Evolutionary conservation across 2,797 vertebrate genomes (phyloP), one percentile per base, ranked within the genome.

Genomic region (Ispidina picta): DNA sequence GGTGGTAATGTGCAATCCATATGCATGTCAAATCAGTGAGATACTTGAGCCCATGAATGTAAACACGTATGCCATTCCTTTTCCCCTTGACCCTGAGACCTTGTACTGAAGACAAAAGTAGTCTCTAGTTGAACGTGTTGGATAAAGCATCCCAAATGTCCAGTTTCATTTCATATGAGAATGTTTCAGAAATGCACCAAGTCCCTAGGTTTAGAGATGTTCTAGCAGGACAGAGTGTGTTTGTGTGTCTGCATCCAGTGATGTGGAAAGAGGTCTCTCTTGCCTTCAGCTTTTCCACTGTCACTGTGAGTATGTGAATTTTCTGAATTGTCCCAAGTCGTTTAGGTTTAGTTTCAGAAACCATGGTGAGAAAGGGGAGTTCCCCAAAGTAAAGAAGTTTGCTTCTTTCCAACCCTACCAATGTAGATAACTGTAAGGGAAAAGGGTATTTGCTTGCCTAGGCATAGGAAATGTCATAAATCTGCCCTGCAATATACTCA

Each of bases 11-110:
- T 77, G 66, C 54, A 89, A 77, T 83, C 54, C 76, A 68, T 80
- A 89, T 33, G 76, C 88, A 86, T 88, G 80, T 79, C 83, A 88
- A 93, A 86, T 91, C 85, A 80, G 70, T 54, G 68, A 74, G 93
- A 81, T 28, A 93, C 85, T 83, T 71, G 73, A 95, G 72, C 49
- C 63, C 62, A 66, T 82, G 74, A 92, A 88, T 88, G 55, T 65
- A 83, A 93, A 71, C 49, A 74, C 26, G 10, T 60, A 78, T 60
- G 41, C 33, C 37, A 65, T 80, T 93, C 33, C 31, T 83, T 83
- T 91, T 85, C 23, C 25, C 51, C 33, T 77, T 77, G 54, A 31
- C 37, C 37, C 33, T 71, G 72, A 19, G 52, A 86, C 12, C 12
- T 10, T 29, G 33, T 44, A 63, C 15, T 56, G 65, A 74, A 64